Evolutionary conservation across 2,888 invertebrate genomes (phyloP), one percentile per base, ranked within the genome.

Genomic region (Agapostemon virescens): DNA sequence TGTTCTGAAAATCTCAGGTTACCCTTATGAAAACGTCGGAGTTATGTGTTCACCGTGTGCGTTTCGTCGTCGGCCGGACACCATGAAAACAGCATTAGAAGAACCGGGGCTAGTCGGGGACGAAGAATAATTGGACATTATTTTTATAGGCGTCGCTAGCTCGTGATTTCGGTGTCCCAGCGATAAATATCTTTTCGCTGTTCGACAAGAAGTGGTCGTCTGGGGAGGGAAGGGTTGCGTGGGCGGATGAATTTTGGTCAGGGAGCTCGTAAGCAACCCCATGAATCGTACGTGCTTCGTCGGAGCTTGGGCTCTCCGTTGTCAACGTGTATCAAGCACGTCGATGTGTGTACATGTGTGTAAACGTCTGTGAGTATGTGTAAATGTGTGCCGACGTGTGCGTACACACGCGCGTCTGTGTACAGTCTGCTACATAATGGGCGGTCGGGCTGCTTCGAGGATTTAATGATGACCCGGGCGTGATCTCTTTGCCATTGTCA

Each of bases 281-380:
- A 86, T 85, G 86, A 87, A 87, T 87, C 83, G 87, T 87, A 87
- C 87, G 86, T 86, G 84, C 84, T 71, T 75, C 84, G 87, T 67
- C 71, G 79, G 58, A 75, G 64, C 75, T 75, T 70, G 64, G 78
- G 76, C 73, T 49, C 73, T 49, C 55, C 73, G 71, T 81, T 77
- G 75, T 81, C 78, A 79, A 77, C 81, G 83, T 74, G 69, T 63
- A 74, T 79, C 68, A 58, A 36, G 75, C 49, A 20, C 55, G 23
- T 23, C 23, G 26, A 55, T 23, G 55, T 26, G 55, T 13, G 26
- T 3, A 13, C 13, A 5, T 40, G 68, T 42, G 69, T 68, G 73
- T 40, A 40, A 49, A n/a, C n/a, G n/a, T 38, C 15, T 13, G 15
- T 5, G 45, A 45, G 13, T 6, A 23, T 52, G 13, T 13, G 23